Conservation (phyloP, 1,140 invertebrate species). For the Ectropis grisescens region DNA sequence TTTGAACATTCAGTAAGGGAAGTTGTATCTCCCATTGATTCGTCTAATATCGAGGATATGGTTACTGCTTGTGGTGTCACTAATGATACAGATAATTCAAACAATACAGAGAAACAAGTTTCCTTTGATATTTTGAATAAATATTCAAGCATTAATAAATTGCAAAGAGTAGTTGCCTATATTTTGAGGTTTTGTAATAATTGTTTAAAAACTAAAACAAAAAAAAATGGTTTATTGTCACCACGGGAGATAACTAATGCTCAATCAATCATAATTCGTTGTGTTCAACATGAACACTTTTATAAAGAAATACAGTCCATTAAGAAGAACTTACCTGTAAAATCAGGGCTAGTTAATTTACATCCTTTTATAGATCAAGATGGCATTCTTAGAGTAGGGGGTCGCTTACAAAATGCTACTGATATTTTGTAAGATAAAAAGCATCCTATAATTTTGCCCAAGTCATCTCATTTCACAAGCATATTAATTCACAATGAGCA, state of each 20-base stretch:
- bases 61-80: too few relatives aligned
- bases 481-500: constrained; percentile 9
- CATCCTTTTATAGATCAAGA: constrained; percentile 8
- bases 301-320: constrained; percentile 1
- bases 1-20: too few relatives aligned
- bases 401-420: constrained; percentile 8
- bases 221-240: not conserved
- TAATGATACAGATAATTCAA: too few relatives aligned
- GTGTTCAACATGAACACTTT: constrained; percentile 1
- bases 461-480: constrained; percentile 3
- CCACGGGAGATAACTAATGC: constrained; percentile 3
- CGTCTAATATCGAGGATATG: too few relatives aligned
- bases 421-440: constrained; percentile 6
- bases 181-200: constrained; percentile 3
- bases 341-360: constrained; percentile 1
- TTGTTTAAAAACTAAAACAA: not conserved
- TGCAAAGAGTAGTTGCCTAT: constrained; percentile 1
- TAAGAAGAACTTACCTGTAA: not conserved
- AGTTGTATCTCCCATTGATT: too few relatives aligned
- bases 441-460: constrained; percentile 11
- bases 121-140: not conserved
- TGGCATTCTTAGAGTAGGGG: constrained; percentile 2
- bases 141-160: constrained; percentile 4
- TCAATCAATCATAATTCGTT: constrained; percentile 1
- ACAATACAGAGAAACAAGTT: too few relatives aligned